Evolutionary conservation across 2,797 vertebrate species (phyloP), one percentile per base, ranked within the genome.

Genomic region (Crossoptilon crossoptilon): DNA sequence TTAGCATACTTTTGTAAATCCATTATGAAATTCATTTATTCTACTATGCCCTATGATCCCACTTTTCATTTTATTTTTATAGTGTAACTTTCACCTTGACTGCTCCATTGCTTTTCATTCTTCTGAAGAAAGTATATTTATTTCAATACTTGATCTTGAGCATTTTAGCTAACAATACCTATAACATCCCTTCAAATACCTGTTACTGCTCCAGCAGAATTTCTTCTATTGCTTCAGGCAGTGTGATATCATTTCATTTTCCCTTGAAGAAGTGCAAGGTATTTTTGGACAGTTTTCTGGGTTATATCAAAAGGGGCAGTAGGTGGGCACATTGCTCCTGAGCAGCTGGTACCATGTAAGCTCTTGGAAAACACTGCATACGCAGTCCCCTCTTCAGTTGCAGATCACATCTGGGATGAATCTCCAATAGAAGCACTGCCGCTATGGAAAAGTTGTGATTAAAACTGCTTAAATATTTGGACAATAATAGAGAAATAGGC

Each of bases 11-110:
- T 69, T 82, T 85, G 24, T 89, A 91, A 94, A 95, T 84, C 41
- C 56, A 90, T 94, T 95, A 94, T 87, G 78, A 96, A 96, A 97
- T 91, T 93, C 15, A 89, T 91, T 95, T 93, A 95, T 89, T 91
- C 74, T 44, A 62, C 56, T 81, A 64, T 76, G 59, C 24, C 71
- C n/a, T 93, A 89, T 95, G 51, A 93, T 84, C 29, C 58, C 78
- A 48, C 48, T 96, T 97, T 91, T 74, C 53, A 70, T 85, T 94
- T 95, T 46, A 91, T 33, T 62, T 22, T 44, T 85, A 43, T 82
- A 71, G 70, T 84, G 46, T 87, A 88, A 84, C 51, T 55, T 90
- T 68, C 86, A 66, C 31, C 46, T 95, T 92, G 35, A 86, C 43
- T 91, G 31, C 80, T 90, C 24, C 66, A 43, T 76, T 70, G 51